phyloP scores from a whole-genome alignment of 2,797 vertebrate genomes.

The Coregonus suidteri region DNA sequence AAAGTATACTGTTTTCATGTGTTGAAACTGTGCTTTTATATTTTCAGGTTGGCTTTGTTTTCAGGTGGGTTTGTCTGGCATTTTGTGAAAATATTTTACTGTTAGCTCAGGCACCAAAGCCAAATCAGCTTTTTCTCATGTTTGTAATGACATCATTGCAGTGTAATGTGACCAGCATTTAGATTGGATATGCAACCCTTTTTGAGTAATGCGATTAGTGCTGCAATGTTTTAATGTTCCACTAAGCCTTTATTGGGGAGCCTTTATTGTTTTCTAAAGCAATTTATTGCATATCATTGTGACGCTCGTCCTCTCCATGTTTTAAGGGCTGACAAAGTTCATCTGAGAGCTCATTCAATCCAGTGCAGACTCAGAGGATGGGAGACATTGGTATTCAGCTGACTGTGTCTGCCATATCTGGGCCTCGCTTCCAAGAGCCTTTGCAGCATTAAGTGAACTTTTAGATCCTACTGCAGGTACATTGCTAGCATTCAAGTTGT shows the following conservation, averaged over 20 bases:
- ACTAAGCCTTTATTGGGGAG: not conserved
- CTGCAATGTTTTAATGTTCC: not conserved
- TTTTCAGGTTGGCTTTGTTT: no score
- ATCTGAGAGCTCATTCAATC: not conserved
- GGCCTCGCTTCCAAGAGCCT: no score
- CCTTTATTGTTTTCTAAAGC: not conserved
- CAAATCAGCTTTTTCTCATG: not conserved
- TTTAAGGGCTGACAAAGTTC: not conserved
- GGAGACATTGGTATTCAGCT: no score
- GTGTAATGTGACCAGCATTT: not conserved
- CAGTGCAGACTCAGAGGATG: no score
- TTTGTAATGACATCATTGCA: not conserved
- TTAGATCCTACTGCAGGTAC: no score
- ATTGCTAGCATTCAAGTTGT: not conserved
- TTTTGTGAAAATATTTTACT: not conserved
- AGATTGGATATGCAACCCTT: slow-evolving; percentile 1
- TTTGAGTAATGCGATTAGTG: not conserved
- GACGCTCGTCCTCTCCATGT: not conserved
- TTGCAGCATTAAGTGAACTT: no score
- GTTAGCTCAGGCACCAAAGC: not conserved
- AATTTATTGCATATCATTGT: not conserved
- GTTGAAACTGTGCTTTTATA: no score
- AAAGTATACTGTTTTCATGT: no score
- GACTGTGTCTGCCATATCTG: no score
- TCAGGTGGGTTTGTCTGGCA: no score